Percentiles rank a stretch among this genome's conserved stretches.
Conservation (phyloP, 2,797 vertebrate genomes). For the Ceyx erithaca region DNA sequence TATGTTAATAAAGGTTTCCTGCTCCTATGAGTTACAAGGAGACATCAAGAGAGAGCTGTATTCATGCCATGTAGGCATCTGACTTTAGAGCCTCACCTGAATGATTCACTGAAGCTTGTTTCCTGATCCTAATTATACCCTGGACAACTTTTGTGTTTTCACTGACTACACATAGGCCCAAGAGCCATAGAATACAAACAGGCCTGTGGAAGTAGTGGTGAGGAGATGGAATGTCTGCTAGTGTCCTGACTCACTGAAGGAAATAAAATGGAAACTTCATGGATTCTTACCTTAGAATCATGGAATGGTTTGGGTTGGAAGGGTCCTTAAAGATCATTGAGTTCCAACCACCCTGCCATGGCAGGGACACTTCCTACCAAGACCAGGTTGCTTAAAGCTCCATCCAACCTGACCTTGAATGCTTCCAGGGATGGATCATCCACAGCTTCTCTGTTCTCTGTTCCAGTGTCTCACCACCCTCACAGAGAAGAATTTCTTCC, state of each 20-base stretch:
- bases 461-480: background rate
- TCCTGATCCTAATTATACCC: background rate
- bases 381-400: background rate
- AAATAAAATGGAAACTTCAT: background rate
- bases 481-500: background rate
- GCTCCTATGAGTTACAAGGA: background rate
- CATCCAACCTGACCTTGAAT: background rate
- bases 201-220: background rate
- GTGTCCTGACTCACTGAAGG: background rate
- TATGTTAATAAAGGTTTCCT: constrained; percentile 23
- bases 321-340: background rate
- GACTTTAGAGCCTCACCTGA: background rate
- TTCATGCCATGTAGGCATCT: background rate
- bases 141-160: background rate
- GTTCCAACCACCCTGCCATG: background rate
- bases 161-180: background rate
- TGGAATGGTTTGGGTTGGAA: background rate
- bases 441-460: too few relatives aligned
- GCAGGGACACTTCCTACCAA: background rate
- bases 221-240: background rate
- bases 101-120: background rate
- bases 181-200: background rate
- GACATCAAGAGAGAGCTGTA: background rate
- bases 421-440: background rate
- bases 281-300: background rate